phyloP scores from a whole-genome alignment of 2,113 vertebrate genomes.

The Mastomys natalensis region DNA sequence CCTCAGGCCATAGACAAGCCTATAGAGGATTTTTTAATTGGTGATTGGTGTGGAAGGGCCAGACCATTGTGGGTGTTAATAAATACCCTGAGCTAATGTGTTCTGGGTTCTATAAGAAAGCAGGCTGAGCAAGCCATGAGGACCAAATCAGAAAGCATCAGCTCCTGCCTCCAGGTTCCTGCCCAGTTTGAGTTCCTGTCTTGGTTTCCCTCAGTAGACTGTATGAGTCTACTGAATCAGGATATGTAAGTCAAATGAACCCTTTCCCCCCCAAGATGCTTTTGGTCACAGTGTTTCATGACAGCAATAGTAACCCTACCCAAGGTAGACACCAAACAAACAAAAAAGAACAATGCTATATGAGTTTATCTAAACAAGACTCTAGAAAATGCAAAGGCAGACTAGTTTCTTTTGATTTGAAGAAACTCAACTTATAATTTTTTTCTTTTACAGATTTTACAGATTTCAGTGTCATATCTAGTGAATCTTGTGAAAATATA shows the following conservation, averaged over 20 bases:
- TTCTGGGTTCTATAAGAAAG: background rate
- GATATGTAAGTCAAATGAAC: background rate
- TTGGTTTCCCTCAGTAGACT: background rate
- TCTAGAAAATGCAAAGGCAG: constrained; percentile 31
- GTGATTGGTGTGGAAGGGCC: no score
- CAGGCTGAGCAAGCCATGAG: background rate
- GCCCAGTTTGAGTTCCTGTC: background rate
- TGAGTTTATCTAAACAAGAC: background rate
- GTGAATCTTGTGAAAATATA: background rate
- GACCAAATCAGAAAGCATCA: background rate
- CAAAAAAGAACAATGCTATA: background rate
- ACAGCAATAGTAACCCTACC: constrained; percentile 9
- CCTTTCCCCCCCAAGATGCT: background rate
- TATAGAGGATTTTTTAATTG: background rate
- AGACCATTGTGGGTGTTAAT: background rate
- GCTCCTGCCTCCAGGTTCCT: background rate
- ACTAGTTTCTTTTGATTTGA: background rate
- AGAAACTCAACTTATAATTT: background rate
- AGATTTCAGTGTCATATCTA: background rate
- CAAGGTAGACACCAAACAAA: constrained; percentile 32
- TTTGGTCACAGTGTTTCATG: background rate
- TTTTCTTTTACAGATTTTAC: background rate
- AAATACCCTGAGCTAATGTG: background rate
- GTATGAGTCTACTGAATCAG: background rate
- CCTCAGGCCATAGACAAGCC: background rate